These are phyloP conservation scores for Plectropomus leopardus DNA, from an alignment of 2,113 vertebrate genomes.

Conservation along the genomic window DNA sequence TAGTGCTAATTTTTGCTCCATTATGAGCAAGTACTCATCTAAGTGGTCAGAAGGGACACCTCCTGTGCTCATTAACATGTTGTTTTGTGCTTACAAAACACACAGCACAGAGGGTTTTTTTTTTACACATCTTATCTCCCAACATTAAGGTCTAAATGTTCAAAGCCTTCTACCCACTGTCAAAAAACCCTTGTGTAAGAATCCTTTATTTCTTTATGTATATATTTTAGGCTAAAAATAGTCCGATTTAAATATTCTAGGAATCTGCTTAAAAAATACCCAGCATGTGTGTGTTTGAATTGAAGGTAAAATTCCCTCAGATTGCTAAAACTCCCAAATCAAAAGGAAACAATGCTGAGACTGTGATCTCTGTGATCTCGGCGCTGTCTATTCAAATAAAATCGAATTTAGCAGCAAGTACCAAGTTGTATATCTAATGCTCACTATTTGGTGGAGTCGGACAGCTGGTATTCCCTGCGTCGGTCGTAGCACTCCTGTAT, in stretches of 20 bases:
- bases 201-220: neutral
- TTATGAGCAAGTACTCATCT: neutral
- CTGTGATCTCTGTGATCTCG: no score
- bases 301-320: neutral
- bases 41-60: neutral
- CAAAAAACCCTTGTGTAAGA: neutral
- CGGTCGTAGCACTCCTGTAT: conserved; percentile 89
- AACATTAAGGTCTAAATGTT: neutral
- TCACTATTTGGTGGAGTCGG: conserved; percentile 91
- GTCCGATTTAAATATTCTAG: neutral
- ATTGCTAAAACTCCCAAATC: neutral
- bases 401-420: neutral
- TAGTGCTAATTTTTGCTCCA: neutral
- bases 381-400: neutral
- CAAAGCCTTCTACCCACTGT: neutral
- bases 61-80: neutral
- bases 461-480: conserved; percentile 90
- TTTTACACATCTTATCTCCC: neutral
- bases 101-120: neutral
- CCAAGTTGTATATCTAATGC: conserved; percentile 39
- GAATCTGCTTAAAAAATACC: neutral
- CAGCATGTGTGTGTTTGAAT: neutral
- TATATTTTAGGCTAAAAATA: neutral
- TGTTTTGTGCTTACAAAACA: neutral
- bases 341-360: neutral